phyloP scores from a whole-genome alignment of 2,113 vertebrate genomes.

The Lycaon pictus region DNA sequence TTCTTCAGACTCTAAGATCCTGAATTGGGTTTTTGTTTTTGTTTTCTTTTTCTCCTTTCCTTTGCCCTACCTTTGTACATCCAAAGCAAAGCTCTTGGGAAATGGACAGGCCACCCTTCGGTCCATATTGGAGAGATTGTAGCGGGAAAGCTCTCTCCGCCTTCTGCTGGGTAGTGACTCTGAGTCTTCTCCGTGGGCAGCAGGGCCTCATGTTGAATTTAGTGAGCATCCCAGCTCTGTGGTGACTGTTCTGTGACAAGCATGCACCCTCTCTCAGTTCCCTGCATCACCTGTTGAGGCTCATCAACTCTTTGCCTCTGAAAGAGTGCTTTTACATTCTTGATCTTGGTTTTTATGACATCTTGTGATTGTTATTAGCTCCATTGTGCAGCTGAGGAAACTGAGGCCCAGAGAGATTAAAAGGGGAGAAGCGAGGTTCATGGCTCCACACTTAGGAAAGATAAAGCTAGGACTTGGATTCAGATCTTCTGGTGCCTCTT shows the following conservation, averaged over 20 bases:
- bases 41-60: background rate
- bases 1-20: background rate
- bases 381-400: slow-evolving; percentile 5
- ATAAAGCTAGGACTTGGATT: background rate
- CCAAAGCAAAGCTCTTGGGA: background rate
- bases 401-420: slow-evolving; percentile 1
- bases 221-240: background rate
- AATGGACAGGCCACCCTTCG: background rate
- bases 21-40: background rate
- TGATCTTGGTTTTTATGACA: background rate
- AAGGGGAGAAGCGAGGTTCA: background rate
- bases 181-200: background rate
- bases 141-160: background rate
- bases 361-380: background rate
- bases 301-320: background rate
- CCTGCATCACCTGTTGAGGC: background rate
- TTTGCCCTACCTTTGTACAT: background rate
- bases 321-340: background rate
- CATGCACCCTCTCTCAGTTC: background rate
- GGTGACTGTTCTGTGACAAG: background rate
- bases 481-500: background rate
- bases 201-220: background rate
- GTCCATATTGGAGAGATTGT: background rate
- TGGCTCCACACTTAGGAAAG: background rate
- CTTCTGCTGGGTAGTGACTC: background rate